Base-by-base conservation (phyloP, 2,797 vertebrate species). In the Eupleurogrammus muticus region DNA sequence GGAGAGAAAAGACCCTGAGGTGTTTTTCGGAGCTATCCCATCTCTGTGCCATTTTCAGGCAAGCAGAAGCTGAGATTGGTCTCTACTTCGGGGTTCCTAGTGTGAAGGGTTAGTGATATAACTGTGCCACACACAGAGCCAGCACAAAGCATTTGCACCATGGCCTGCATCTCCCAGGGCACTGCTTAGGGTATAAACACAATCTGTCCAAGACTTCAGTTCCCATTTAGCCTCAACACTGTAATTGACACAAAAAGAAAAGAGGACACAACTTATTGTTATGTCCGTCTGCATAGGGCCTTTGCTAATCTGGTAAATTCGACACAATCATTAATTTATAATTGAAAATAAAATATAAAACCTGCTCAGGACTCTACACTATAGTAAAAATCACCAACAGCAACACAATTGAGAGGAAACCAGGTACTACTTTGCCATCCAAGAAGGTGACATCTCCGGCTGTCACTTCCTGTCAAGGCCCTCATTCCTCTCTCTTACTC, bases 81-180 rank as follows among this genome's bases (percentile, higher is more conserved):
- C 69, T 77, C 70, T 70, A 48, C 68, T 68, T 70, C 46, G 68
- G 69, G 76, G 73, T 89, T 84, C 85, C 81, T 54, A 44, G 84
- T 84, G 86, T 79, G 83, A 69, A 83, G 77, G 71, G 88, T 85
- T 80, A 87, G 75, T 79, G 88, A 91, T 89, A 90, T 90, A 90
- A 92, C 87, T 83, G 77, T 87, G 84, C 87, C 90, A 89, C 89
- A 91, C 88, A 90, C 84, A 42, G 75, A 86, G 84, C 73, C 64
- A 58, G 72, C 72, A 86, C 85, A 84, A 86, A 86, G 82, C 81
- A 55, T 80, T 80, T 85, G 79, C 81, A 86, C 81, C 81, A 73
- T 82, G 81, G 89, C 87, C 85, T 89, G 80, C 65, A 56, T 89
- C 77, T 90, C 87, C 89, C 85, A 73, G 77, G 86, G 88, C 86